Evolutionary conservation across 23 tunicate genomes (phyloP).

Genomic region (Trididemnum nubilum): DNA sequence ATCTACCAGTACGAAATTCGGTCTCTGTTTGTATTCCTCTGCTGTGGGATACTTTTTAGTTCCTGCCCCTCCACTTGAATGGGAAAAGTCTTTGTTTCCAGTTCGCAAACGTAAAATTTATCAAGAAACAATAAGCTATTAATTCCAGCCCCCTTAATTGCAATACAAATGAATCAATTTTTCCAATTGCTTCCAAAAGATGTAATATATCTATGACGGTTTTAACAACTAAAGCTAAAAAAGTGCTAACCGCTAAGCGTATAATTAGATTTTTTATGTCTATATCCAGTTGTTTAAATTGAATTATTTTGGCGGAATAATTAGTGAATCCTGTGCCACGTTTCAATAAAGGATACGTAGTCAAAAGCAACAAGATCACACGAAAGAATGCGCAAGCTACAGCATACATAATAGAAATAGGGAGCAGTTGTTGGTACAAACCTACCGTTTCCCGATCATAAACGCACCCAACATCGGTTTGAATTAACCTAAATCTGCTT

Average conservation of each 20-base stretch:
- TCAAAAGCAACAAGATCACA: not conserved
- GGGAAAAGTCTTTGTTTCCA: constrained; percentile 23
- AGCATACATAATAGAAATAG: not conserved
- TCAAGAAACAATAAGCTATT: not conserved
- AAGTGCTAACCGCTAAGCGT: constrained; percentile 5
- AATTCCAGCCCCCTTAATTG: not conserved
- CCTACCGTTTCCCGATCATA: not conserved
- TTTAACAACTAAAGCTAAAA: not conserved
- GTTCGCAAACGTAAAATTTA: constrained; percentile 1
- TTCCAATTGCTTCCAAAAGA: not conserved
- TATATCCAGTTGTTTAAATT: not conserved
- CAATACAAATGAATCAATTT: not conserved
- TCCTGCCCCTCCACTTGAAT: too few species aligned
- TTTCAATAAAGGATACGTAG: not conserved
- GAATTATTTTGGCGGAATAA: not conserved
- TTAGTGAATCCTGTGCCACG: not conserved
- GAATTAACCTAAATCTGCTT: not conserved
- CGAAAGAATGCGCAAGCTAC: not conserved
- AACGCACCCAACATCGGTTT: constrained; percentile 7
- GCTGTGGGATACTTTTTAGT: too few species aligned
- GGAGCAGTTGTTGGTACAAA: not conserved
- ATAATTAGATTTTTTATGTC: not conserved
- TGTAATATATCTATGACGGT: not conserved
- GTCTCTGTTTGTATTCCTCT: too few species aligned
- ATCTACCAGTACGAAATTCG: too few species aligned